Percentiles rank a stretch among this genome's conserved stretches.
These are phyloP conservation scores for Cephus nigrinus DNA, from an alignment of 2,888 invertebrate genomes.

Conservation along the genomic window DNA sequence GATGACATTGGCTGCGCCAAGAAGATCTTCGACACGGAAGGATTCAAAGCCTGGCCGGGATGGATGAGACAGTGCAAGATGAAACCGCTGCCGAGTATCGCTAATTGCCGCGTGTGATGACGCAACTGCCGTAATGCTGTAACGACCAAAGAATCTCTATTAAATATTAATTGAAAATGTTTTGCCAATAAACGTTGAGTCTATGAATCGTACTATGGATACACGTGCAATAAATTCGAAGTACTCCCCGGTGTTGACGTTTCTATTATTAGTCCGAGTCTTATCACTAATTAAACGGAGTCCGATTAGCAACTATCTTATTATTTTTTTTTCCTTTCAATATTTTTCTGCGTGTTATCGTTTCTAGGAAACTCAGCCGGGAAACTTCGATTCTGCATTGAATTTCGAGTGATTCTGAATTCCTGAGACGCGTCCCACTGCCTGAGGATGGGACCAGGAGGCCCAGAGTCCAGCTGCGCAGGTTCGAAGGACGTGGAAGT, in stretches of 20 bases:
- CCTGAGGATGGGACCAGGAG: neutral
- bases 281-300: neutral
- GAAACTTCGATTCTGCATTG: neutral
- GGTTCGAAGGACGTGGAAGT: neutral
- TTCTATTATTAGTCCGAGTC: neutral
- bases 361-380: neutral
- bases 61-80: slow-evolving; percentile 60
- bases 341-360: neutral
- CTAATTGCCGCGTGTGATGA: slow-evolving; percentile 24
- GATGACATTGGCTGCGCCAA: slow-evolving; percentile 59
- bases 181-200: neutral
- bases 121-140: neutral
- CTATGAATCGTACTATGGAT: neutral
- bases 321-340: neutral
- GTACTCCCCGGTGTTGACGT: neutral
- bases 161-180: neutral
- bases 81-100: slow-evolving; percentile 46
- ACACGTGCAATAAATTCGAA: neutral
- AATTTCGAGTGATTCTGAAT: neutral
- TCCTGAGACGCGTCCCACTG: too few relatives aligned
- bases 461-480: neutral
- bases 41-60: slow-evolving; percentile 58
- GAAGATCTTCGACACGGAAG: slow-evolving; percentile 46
- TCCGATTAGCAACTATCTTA: neutral
- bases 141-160: neutral